phyloP scores from a whole-genome alignment of 2,888 invertebrate genomes.

The Drosophila monieri region DNA sequence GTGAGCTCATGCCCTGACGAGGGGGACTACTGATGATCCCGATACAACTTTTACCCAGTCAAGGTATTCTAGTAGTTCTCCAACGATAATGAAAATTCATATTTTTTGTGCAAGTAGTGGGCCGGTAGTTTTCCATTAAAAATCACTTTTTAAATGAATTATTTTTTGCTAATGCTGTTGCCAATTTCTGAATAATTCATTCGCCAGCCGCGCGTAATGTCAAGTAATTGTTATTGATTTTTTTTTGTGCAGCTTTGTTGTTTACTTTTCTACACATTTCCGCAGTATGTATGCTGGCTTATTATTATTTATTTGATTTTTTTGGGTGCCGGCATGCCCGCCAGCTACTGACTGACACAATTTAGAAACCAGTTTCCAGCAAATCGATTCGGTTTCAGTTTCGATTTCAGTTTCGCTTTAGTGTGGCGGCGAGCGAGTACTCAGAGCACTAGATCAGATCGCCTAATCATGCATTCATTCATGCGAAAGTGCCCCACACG shows the following conservation, averaged over 20 bases:
- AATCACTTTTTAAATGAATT: conserved; percentile 23
- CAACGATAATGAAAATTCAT: conserved; percentile 5
- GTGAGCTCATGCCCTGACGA: conserved; percentile 24
- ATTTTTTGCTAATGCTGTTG: conserved; percentile 17
- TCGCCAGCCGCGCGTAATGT: conserved; percentile 55
- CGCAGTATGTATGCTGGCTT: conserved; percentile 42
- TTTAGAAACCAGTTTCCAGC: conserved; percentile 69
- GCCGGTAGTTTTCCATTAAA: conserved; percentile 44
- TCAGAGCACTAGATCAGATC: conserved; percentile 20
- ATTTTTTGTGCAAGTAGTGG: background rate
- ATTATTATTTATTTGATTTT: conserved; percentile 9
- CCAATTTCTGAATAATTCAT: conserved; percentile 40
- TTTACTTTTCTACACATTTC: conserved; percentile 57
- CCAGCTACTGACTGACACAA: conserved; percentile 69
- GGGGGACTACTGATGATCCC: conserved; percentile 19
- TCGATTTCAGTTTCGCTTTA: conserved; percentile 53
- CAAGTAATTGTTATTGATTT: conserved; percentile 77
- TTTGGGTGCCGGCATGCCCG: conserved; percentile 51
- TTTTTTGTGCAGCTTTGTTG: conserved; percentile 22
- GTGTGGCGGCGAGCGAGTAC: conserved; percentile 26
- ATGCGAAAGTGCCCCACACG: conserved; percentile 48
- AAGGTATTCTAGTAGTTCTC: conserved; percentile 21
- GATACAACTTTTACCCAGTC: conserved; percentile 22
- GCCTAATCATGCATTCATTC: conserved; percentile 61
- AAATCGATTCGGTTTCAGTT: conserved; percentile 47